Conservation (phyloP, 1,140 invertebrate species). For the Reticulitermes speratus region DNA sequence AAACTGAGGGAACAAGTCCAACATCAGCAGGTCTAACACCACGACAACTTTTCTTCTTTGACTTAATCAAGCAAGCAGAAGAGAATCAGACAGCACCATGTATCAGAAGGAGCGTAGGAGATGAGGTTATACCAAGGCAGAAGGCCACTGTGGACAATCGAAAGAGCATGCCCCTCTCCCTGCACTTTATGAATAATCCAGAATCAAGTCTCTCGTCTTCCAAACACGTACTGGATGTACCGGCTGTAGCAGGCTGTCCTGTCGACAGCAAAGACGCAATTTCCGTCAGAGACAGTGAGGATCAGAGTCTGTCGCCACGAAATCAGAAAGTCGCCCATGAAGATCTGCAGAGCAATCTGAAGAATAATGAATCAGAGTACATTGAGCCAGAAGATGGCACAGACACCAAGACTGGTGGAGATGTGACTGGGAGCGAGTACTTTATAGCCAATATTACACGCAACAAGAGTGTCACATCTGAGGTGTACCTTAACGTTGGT, state of each 20-base stretch:
- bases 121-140: neutral
- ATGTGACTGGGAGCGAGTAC: conserved; percentile 35
- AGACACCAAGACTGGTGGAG: no score
- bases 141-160: neutral
- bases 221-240: no score
- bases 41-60: conserved; percentile 48
- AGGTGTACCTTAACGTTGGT: neutral
- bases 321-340: neutral
- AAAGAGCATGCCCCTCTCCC: conserved; percentile 14
- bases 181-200: neutral
- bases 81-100: neutral
- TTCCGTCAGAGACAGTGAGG: neutral
- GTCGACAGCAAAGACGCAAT: no score
- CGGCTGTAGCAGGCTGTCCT: no score
- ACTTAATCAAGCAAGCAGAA: conserved; percentile 45
- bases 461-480: conserved; percentile 21
- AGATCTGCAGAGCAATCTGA: neutral
- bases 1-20: conserved; percentile 16
- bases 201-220: no score
- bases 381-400: no score
- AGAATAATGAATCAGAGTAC: neutral
- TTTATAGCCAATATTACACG: conserved; percentile 41
- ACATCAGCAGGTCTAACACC: conserved; percentile 37
- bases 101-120: neutral
- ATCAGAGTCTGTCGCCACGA: neutral